phyloP scores from a whole-genome alignment of 1,140 invertebrate species.

The Diprion similis region DNA sequence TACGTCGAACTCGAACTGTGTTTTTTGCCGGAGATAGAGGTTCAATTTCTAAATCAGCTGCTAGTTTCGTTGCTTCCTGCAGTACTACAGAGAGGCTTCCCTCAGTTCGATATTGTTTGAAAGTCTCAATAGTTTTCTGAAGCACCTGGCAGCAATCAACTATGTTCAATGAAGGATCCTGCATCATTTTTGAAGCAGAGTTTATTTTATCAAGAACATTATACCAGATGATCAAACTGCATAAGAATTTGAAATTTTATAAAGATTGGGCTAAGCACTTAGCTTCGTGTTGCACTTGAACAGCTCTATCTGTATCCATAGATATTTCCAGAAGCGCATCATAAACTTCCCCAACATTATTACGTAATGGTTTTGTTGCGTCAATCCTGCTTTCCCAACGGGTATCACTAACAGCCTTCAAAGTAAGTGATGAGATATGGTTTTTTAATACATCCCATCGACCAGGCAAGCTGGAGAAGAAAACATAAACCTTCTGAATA shows the following conservation, averaged over 20 bases:
- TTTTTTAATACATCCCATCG: slow-evolving; percentile 20
- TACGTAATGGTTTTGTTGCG: slow-evolving; percentile 14
- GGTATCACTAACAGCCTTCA: slow-evolving; percentile 21
- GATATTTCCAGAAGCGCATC: slow-evolving; percentile 14
- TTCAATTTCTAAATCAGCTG: slow-evolving; percentile 18
- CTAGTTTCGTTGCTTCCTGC: slow-evolving; percentile 22
- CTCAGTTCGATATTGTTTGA: no score
- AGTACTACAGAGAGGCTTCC: no score
- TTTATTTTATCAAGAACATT: slow-evolving; percentile 20
- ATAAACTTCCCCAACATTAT: slow-evolving; percentile 21
- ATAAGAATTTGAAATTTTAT: slow-evolving; percentile 21
- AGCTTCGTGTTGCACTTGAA: slow-evolving; percentile 15
- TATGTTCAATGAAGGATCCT: slow-evolving; percentile 19
- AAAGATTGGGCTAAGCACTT: slow-evolving; percentile 17
- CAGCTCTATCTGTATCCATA: slow-evolving; percentile 7
- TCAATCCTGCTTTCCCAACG: slow-evolving; percentile 27
- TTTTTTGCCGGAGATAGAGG: not conserved
- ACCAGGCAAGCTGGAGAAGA: slow-evolving; percentile 14
- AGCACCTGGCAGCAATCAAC: slow-evolving; percentile 10
- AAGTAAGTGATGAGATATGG: slow-evolving; percentile 14
- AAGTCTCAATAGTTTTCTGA: slow-evolving; percentile 15
- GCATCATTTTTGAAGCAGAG: slow-evolving; percentile 22
- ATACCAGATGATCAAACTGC: slow-evolving; percentile 21
- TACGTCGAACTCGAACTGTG: not conserved
- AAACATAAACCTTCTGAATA: slow-evolving; percentile 18